A percentile compares a stretch with the other conserved stretches of the same genome.
These are phyloP conservation scores for Tenthredo mesomela DNA, from an alignment of 2,888 invertebrate genomes.

Conservation along the genomic window DNA sequence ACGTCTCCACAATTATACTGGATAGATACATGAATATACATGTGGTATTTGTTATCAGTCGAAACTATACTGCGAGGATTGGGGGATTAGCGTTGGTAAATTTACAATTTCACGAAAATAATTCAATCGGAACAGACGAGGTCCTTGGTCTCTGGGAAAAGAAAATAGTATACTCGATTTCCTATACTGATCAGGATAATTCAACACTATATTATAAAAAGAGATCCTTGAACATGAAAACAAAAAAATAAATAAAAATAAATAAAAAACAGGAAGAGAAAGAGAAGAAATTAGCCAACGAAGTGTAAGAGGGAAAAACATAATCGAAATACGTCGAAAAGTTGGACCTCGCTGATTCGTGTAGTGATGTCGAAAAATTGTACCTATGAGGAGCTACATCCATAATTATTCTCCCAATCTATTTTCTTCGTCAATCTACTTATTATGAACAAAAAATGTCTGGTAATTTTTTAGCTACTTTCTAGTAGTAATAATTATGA, in stretches of 20 bases:
- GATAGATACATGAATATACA: slow-evolving; percentile 15
- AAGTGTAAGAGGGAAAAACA: not conserved
- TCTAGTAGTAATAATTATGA: too few species aligned
- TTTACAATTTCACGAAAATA: slow-evolving; percentile 8
- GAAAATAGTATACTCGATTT: too few species aligned
- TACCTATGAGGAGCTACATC: too few species aligned
- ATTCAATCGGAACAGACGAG: not conserved
- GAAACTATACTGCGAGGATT: not conserved
- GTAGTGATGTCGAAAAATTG: too few species aligned
- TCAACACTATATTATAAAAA: too few species aligned
- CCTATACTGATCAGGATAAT: too few species aligned
- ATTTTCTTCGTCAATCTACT: too few species aligned
- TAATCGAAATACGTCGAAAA: not conserved
- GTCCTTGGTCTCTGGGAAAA: not conserved
- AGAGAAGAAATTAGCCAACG: not conserved
- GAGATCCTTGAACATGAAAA: not conserved
- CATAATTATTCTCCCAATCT: too few species aligned
- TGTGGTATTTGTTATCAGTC: not conserved
- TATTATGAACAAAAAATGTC: too few species aligned
- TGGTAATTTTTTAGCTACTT: too few species aligned
- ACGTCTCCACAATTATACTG: not conserved
- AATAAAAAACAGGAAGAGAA: not conserved
- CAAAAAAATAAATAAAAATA: not conserved
- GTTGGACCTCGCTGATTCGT: too few species aligned
- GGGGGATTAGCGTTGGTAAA: not conserved